A percentile compares a stretch with the other conserved stretches of the same genome.
Conservation (phyloP, 1,140 invertebrate species). For the Aphelinus certus region DNA sequence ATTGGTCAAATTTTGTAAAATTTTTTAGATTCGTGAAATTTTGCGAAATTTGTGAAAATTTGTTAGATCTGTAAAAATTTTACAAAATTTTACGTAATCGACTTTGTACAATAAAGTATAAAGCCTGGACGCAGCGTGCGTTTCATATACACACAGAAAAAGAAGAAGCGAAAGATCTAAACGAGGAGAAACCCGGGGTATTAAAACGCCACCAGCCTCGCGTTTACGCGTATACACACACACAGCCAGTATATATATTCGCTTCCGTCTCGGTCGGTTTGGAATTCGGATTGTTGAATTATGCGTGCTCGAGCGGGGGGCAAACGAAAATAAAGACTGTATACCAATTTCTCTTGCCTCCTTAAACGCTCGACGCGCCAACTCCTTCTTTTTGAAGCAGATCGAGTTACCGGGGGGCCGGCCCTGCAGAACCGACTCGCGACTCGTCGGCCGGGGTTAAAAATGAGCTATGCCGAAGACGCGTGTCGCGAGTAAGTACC, state of each 20-base stretch:
- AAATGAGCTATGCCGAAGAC: constrained; percentile 10
- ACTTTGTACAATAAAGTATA: too few species aligned
- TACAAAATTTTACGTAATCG: too few species aligned
- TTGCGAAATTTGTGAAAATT: too few species aligned
- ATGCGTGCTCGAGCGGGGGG: background rate
- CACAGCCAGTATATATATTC: too few species aligned
- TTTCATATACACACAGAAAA: too few species aligned
- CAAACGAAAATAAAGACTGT: constrained; percentile 22
- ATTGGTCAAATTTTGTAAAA: too few species aligned
- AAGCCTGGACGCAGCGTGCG: too few species aligned
- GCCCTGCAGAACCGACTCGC: background rate
- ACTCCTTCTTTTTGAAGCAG: background rate
- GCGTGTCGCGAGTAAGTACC: background rate
- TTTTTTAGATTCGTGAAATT: too few species aligned
- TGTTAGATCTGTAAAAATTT: too few species aligned
- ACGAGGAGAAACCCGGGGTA: too few species aligned
- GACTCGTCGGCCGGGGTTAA: background rate
- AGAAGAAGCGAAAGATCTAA: too few species aligned
- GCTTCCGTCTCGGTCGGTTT: background rate
- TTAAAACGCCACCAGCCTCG: background rate
- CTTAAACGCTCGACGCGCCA: background rate
- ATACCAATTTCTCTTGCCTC: background rate
- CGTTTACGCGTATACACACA: too few species aligned
- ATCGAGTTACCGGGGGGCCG: constrained; percentile 6
- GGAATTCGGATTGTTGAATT: constrained; percentile 12